Evolutionary conservation across 2,888 invertebrate species (phyloP).

Genomic region (Chymomyza procnemis): DNA sequence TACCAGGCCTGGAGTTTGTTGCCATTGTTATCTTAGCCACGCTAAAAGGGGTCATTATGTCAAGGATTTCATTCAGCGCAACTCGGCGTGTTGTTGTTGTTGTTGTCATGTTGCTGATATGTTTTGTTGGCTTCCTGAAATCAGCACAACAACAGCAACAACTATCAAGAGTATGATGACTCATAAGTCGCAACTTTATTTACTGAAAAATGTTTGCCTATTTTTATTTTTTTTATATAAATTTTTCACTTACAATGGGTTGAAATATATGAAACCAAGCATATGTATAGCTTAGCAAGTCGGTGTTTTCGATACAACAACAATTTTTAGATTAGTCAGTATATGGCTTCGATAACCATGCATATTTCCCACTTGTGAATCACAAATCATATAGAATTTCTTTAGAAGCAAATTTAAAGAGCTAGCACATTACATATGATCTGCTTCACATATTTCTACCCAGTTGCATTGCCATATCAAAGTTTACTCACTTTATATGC

Average conservation of each 20-base stretch:
- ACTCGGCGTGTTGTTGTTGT: slow-evolving; percentile 4
- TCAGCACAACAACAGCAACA: slow-evolving; percentile 15
- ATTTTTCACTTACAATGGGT: not conserved
- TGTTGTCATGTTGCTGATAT: slow-evolving; percentile 34
- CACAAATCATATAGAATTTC: too few relatives aligned
- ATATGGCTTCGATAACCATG: too few relatives aligned
- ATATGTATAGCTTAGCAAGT: too few relatives aligned
- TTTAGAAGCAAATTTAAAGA: too few relatives aligned
- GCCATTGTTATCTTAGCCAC: slow-evolving; percentile 62
- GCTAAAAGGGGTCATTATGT: slow-evolving; percentile 74
- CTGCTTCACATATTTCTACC: too few relatives aligned
- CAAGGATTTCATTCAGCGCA: slow-evolving; percentile 60
- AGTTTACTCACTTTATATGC: not conserved
- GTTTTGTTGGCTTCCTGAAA: slow-evolving; percentile 52
- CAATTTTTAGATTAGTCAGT: too few relatives aligned
- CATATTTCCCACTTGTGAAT: too few relatives aligned
- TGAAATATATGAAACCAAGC: too few relatives aligned
- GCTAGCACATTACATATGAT: too few relatives aligned
- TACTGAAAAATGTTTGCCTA: slow-evolving; percentile 11
- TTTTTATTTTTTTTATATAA: not conserved
- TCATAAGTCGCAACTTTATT: slow-evolving; percentile 35
- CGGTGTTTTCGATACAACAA: too few relatives aligned
- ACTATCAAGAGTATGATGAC: slow-evolving; percentile 24
- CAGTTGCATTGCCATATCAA: too few relatives aligned
- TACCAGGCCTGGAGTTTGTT: slow-evolving; percentile 14